Evolutionary conservation across 2,797 vertebrate species (phyloP).

Genomic region (Cryptoblepharus egeriae): DNA sequence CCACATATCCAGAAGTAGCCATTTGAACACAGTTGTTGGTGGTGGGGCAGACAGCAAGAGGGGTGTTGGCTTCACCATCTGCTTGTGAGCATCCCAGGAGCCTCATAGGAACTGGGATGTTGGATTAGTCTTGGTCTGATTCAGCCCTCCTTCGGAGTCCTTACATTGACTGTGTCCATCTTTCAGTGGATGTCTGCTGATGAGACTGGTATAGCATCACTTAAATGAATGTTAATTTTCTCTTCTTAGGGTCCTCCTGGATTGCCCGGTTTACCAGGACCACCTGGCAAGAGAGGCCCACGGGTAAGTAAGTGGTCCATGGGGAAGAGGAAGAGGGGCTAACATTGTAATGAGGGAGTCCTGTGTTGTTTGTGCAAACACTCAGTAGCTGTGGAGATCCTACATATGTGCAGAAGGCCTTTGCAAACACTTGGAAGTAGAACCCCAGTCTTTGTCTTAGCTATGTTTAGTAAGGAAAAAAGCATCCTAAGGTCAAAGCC

Average conservation of each 20-base stretch:
- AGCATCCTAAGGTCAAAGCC: background rate
- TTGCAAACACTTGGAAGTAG: background rate
- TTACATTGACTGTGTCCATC: background rate
- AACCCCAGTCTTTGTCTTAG: background rate
- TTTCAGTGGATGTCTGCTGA: background rate
- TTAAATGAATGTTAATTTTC: constrained; percentile 10
- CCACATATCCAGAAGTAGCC: too few species aligned
- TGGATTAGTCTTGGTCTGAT: background rate
- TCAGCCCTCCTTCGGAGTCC: background rate
- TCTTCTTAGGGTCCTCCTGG: constrained; percentile 87
- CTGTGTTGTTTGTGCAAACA: too few species aligned
- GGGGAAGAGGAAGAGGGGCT: too few species aligned
- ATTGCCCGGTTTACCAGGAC: constrained; percentile 88
- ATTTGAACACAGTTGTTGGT: too few species aligned
- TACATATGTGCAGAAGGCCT: background rate
- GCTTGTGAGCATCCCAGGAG: too few species aligned
- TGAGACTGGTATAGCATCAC: background rate
- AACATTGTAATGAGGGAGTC: background rate
- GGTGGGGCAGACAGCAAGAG: too few species aligned
- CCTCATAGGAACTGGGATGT: background rate
- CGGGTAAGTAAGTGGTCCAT: constrained; percentile 83
- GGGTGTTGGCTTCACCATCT: too few species aligned
- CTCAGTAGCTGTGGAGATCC: background rate
- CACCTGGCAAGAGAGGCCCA: constrained; percentile 89
- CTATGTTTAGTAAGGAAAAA: background rate